These are phyloP conservation scores for Ips nitidus DNA, from an alignment of 1,140 invertebrate genomes.

Conservation along the genomic window DNA sequence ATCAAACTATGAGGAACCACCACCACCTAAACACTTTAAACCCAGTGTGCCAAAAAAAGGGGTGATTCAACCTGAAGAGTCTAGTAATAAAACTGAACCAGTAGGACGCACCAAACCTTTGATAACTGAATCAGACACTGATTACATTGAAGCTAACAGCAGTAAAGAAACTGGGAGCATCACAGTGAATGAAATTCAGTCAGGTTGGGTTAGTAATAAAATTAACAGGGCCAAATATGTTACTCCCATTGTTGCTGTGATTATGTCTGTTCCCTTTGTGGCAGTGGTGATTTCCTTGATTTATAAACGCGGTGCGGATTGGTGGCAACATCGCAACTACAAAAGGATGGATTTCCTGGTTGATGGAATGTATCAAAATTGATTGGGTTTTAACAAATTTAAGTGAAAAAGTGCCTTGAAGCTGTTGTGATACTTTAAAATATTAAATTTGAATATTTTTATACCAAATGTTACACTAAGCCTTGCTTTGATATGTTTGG, in stretches of 20 bases:
- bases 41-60: conserved; percentile 36
- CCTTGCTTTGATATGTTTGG: too few relatives aligned
- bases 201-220: conserved; percentile 18
- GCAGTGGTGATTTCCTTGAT: conserved; percentile 61
- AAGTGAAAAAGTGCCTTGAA: too few relatives aligned
- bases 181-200: conserved; percentile 27
- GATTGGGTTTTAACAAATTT: conserved; percentile 22
- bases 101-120: conserved; percentile 13
- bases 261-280: conserved; percentile 66
- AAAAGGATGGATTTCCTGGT: conserved; percentile 77
- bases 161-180: conserved; percentile 4
- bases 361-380: conserved; percentile 80
- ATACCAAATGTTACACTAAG: too few relatives aligned
- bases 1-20: background rate
- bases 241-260: conserved; percentile 65
- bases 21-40: conserved; percentile 27
- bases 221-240: conserved; percentile 57
- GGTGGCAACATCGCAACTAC: conserved; percentile 76
- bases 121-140: conserved; percentile 24
- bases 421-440: too few relatives aligned
- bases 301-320: conserved; percentile 67
- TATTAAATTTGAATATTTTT: too few relatives aligned
- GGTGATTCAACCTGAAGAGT: conserved; percentile 10
- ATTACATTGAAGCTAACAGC: conserved; percentile 12
- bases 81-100: background rate